Conservation (phyloP, 2,113 vertebrate species). For the Taurulus bubalis region DNA sequence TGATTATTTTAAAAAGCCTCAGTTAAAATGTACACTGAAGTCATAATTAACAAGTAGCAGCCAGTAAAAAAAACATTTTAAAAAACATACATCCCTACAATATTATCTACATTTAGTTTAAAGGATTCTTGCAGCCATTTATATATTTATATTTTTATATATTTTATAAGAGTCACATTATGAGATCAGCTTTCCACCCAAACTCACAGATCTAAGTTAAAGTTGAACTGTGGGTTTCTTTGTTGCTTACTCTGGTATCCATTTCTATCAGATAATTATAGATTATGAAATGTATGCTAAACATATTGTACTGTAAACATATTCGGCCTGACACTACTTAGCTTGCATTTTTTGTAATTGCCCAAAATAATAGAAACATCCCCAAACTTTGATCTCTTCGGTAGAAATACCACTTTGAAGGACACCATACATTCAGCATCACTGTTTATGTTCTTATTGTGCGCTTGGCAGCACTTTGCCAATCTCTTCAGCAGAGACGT, state of each 20-base stretch:
- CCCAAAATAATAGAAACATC: slow-evolving; percentile 11
- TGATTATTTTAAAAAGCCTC: not conserved
- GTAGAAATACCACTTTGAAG: slow-evolving; percentile 33
- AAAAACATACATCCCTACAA: not conserved
- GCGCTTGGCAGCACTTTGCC: slow-evolving; percentile 34
- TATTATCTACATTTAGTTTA: not conserved
- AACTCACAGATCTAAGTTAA: no score
- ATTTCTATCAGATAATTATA: not conserved
- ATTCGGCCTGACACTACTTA: slow-evolving; percentile 8
- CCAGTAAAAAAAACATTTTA: not conserved
- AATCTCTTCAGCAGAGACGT: slow-evolving; percentile 35
- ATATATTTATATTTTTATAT: no score
- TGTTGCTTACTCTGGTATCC: not conserved
- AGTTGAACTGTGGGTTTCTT: not conserved
- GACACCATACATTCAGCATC: slow-evolving; percentile 46
- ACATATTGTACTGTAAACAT: slow-evolving; percentile 3
- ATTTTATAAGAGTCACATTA: not conserved
- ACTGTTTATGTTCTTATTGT: slow-evolving; percentile 51
- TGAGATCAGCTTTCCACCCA: not conserved
- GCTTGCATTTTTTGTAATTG: slow-evolving; percentile 35
- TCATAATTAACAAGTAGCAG: no score
- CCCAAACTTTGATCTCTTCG: slow-evolving; percentile 27
- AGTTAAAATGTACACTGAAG: not conserved
- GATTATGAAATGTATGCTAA: not conserved
- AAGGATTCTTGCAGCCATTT: not conserved